Evolutionary conservation across 2,888 invertebrate genomes (phyloP), one percentile per base, ranked within the genome.

Genomic region (Miltochrista miniata): DNA sequence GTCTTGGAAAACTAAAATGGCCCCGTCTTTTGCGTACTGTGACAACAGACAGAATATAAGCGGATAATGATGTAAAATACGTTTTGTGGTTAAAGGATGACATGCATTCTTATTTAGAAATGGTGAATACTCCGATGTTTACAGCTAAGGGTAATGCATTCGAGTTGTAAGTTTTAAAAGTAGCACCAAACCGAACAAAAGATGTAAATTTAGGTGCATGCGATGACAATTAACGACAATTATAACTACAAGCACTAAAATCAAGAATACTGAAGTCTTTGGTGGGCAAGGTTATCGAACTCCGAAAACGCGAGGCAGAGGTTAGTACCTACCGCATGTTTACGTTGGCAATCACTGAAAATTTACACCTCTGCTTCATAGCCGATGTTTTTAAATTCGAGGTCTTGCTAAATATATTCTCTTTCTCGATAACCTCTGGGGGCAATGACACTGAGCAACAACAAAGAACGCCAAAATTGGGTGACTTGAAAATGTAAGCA

Each of bases 261-360:
- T 48, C 12, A 9, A 34, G 8, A 1, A 49, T 48, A 46, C 48
- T 1, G 33, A 53, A 55, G 30, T 53, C 35, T 43, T 35, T 50
- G 39, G 53, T 47, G 37, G 34, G 58, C 55, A 57, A 70, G 85
- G 85, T 85, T 76, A 78, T 76, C 72, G 84, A 86, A 80, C 86
- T 79, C 58, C 49, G 61, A 72, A 72, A 68, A 78, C 61, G 62
- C 69, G 71, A 57, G 68, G 68, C 69, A 72, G 74, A 71, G 74
- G 59, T 76, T 69, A 71, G 67, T 62, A 73, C 31, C 11, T 72
- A 30, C 31, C 11, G 31, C 31, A 64, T 84, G 78, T 87, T 84
- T 85, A 79, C 80, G 78, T 72, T 72, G 57, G 73, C 76, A 84
- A 87, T 85, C 79, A 82, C 78, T 79, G 74, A 78, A 76, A 83